These are phyloP conservation scores for Polypedilum pembai DNA, from an alignment of 1,140 invertebrate species.

Conservation along the genomic window DNA sequence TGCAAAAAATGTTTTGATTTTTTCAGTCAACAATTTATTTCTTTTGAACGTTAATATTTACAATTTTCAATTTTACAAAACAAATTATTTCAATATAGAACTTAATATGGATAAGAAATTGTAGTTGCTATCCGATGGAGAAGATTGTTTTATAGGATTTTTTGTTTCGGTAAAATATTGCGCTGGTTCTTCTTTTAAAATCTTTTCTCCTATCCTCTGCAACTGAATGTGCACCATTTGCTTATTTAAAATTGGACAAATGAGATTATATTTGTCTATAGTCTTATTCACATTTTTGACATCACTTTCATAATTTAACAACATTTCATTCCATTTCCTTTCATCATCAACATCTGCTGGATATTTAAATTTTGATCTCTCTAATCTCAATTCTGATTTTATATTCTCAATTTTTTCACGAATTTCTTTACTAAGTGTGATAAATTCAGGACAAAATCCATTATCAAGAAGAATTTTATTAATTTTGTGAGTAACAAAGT, in stretches of 20 bases:
- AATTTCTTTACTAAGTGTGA: slow-evolving; percentile 74
- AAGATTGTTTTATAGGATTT: neutral
- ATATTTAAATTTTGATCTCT: slow-evolving; percentile 48
- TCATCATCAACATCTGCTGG: neutral
- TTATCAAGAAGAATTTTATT: slow-evolving; percentile 85
- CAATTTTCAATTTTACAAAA: no score
- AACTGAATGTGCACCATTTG: neutral
- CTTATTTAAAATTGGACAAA: slow-evolving; percentile 5
- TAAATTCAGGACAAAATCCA: slow-evolving; percentile 84
- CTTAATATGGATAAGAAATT: neutral
- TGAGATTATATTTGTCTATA: neutral
- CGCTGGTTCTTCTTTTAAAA: neutral
- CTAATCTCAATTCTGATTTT: slow-evolving; percentile 46
- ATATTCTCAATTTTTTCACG: slow-evolving; percentile 52
- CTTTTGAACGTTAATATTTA: no score
- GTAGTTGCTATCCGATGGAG: neutral
- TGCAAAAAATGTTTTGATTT: no score
- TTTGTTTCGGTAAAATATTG: neutral
- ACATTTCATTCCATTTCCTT: neutral
- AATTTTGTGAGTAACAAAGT: slow-evolving; percentile 80
- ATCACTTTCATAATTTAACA: neutral
- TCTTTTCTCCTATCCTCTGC: neutral
- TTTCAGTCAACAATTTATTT: no score
- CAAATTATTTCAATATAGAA: neutral
- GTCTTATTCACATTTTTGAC: neutral